A percentile compares a stretch with the other conserved stretches of the same genome.
Conservation (phyloP, 2,888 invertebrate species). For the Pyrrhopygopsis socrates region DNA sequence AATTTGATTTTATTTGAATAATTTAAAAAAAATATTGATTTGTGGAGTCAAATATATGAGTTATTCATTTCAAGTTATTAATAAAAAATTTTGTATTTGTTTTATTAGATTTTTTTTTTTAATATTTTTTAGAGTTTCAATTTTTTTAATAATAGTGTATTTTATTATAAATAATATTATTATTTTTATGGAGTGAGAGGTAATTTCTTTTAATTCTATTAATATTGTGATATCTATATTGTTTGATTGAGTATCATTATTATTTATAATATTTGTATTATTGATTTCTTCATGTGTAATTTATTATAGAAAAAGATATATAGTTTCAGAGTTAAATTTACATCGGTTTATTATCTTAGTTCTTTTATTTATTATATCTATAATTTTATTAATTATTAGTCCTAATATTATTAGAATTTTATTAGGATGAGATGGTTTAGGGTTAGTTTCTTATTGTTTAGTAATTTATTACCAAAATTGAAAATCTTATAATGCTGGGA, state of each 20-base stretch:
- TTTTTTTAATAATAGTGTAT: slow-evolving; percentile 91
- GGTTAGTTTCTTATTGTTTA: slow-evolving; percentile 97
- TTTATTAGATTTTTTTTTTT: slow-evolving; percentile 94
- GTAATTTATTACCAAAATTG: slow-evolving; percentile 97
- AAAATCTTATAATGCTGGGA: slow-evolving; percentile 97
- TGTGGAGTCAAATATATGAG: slow-evolving; percentile 96
- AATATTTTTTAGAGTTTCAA: slow-evolving; percentile 92
- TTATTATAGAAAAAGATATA: slow-evolving; percentile 96
- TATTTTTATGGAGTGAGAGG: slow-evolving; percentile 95
- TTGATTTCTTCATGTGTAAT: slow-evolving; percentile 97
- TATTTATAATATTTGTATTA: slow-evolving; percentile 95
- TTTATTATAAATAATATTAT: slow-evolving; percentile 92
- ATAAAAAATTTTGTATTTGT: slow-evolving; percentile 93
- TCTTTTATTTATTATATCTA: slow-evolving; percentile 96
- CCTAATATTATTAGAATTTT: too few relatives aligned
- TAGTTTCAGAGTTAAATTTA: slow-evolving; percentile 94
- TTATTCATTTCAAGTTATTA: slow-evolving; percentile 93
- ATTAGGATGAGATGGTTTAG: slow-evolving; percentile 97
- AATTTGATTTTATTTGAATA: slow-evolving; percentile 96
- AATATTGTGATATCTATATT: slow-evolving; percentile 94
- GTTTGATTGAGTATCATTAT: too few relatives aligned
- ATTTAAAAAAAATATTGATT: slow-evolving; percentile 97
- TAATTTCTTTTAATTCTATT: slow-evolving; percentile 93
- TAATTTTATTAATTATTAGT: slow-evolving; percentile 96
- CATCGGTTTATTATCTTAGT: slow-evolving; percentile 96